Evolutionary conservation across 2,797 vertebrate genomes (phyloP).

Genomic region (Emydoidea blandingii): DNA sequence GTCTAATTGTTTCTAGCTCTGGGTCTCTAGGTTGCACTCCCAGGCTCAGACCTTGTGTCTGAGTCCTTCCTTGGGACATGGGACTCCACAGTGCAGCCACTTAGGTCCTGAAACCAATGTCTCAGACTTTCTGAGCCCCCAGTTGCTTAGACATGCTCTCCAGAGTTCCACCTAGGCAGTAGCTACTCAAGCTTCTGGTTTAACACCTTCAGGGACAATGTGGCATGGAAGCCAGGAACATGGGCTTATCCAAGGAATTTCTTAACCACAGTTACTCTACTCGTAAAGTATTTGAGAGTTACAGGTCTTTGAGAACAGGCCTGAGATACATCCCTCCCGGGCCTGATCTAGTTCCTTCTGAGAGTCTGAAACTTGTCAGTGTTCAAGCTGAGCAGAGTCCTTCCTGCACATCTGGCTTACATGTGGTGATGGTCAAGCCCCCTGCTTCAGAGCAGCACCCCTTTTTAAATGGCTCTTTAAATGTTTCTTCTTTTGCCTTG

Average conservation of each 20-base stretch:
- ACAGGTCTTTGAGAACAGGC: neutral
- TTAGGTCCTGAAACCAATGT: neutral
- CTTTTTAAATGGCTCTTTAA: neutral
- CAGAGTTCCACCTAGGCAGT: neutral
- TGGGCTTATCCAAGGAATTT: neutral
- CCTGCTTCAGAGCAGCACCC: neutral
- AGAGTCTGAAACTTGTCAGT: neutral
- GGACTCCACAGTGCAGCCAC: neutral
- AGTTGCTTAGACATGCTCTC: neutral
- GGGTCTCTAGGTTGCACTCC: neutral
- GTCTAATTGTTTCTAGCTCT: neutral
- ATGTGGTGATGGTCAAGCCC: neutral
- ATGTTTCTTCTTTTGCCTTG: neutral
- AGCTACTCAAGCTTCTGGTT: neutral
- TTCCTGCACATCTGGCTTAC: neutral
- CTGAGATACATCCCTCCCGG: neutral
- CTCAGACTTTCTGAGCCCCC: neutral
- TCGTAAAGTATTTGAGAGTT: neutral
- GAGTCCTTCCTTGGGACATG: neutral
- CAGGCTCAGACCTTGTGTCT: neutral
- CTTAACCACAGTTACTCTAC: neutral
- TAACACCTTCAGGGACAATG: neutral
- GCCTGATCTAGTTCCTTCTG: neutral
- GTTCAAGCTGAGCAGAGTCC: neutral
- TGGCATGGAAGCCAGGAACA: neutral